Percentiles rank a stretch among this genome's conserved stretches.
Conservation (phyloP, 92 coral and sea anemone species). For the Zoanthus sansibaricus region DNA sequence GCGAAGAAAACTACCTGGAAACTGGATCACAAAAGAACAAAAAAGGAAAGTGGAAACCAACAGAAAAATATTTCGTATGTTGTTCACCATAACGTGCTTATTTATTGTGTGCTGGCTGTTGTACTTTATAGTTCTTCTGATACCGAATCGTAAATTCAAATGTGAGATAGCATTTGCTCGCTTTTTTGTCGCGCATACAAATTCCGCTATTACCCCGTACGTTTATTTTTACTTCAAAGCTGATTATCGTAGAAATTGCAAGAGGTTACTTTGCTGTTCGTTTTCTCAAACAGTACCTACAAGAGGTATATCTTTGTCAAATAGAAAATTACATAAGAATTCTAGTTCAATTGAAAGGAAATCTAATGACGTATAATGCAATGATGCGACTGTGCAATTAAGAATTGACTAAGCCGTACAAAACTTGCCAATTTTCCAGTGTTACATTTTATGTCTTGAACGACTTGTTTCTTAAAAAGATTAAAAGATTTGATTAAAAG, state of each 20-base stretch:
- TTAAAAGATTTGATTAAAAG: too few relatives aligned
- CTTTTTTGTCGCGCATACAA: slow-evolving; percentile 5
- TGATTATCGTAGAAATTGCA: background rate
- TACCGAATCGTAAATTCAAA: background rate
- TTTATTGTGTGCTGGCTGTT: slow-evolving; percentile 21
- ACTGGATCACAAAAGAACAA: background rate
- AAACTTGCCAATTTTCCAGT: too few relatives aligned
- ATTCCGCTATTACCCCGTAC: slow-evolving; percentile 13
- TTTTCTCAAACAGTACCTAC: background rate
- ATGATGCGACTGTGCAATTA: too few relatives aligned
- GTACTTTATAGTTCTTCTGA: background rate
- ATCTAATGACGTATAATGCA: too few relatives aligned
- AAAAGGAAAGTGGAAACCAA: background rate
- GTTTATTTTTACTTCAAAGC: slow-evolving; percentile 3
- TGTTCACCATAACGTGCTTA: background rate
- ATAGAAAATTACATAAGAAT: background rate
- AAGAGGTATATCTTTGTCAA: background rate
- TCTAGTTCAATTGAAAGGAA: too few relatives aligned
- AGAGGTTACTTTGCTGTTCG: background rate
- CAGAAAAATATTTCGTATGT: slow-evolving; percentile 16
- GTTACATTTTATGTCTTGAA: too few relatives aligned
- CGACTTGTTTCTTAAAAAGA: too few relatives aligned
- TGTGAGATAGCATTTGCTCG: background rate
- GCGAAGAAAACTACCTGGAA: background rate
- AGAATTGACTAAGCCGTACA: too few relatives aligned